Conservation (phyloP, 1,140 invertebrate species). For the Diprion similis region DNA sequence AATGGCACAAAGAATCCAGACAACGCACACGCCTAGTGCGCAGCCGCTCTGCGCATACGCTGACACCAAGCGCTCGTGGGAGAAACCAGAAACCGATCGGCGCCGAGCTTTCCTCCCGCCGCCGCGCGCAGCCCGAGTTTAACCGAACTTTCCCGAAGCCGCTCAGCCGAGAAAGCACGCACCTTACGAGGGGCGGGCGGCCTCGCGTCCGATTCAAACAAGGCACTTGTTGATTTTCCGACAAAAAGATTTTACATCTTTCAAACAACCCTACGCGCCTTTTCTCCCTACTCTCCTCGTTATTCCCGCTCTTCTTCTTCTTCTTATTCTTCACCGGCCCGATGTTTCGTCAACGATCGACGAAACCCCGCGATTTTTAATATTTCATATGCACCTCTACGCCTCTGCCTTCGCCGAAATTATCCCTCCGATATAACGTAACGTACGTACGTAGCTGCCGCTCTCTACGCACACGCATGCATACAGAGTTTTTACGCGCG, state of each 20-base stretch:
- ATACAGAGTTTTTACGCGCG: too few relatives aligned
- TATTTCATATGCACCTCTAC: too few relatives aligned
- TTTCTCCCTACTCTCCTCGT: too few relatives aligned
- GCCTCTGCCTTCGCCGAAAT: too few relatives aligned
- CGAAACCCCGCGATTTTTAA: too few relatives aligned
- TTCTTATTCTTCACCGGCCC: too few relatives aligned
- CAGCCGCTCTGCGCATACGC: conserved; percentile 81
- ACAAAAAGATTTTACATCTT: conserved; percentile 6
- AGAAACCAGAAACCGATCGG: conserved; percentile 55
- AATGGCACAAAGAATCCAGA: conserved; percentile 95
- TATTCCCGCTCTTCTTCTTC: too few relatives aligned
- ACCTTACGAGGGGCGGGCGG: conserved; percentile 31
- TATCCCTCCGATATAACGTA: too few relatives aligned
- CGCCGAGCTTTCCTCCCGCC: conserved; percentile 51
- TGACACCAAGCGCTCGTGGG: conserved; percentile 72
- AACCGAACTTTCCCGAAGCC: conserved; percentile 34
- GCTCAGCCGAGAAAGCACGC: conserved; percentile 29
- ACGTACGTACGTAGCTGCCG: too few relatives aligned
- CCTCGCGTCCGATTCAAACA: conserved; percentile 12
- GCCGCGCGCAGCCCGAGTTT: conserved; percentile 41
- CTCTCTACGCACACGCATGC: too few relatives aligned
- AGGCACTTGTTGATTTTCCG: conserved; percentile 16
- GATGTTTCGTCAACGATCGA: too few relatives aligned
- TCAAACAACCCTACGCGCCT: too few relatives aligned
- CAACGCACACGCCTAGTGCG: conserved; percentile 86